A percentile compares a stretch with the other conserved stretches of the same genome.
Evolutionary conservation across 2,797 vertebrate species (phyloP).

Genomic region (Spea hammondii): DNA sequence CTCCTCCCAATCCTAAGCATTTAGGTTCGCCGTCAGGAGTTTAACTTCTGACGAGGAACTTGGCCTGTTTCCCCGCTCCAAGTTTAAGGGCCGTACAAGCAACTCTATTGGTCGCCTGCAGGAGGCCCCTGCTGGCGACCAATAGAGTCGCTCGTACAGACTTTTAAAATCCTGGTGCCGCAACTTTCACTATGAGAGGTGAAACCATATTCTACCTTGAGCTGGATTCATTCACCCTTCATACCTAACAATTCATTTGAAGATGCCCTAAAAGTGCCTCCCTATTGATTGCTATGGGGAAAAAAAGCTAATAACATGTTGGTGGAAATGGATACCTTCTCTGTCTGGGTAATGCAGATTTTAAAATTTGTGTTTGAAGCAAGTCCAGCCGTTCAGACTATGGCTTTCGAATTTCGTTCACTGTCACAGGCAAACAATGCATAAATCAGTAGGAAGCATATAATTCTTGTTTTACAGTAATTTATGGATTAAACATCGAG

Average conservation of each 20-base stretch:
- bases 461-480: slow-evolving; percentile 32
- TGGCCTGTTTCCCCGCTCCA: too few relatives aligned
- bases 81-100: too few relatives aligned
- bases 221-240: slow-evolving; percentile 20
- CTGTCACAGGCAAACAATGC: slow-evolving; percentile 13
- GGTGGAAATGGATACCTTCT: slow-evolving; percentile 2
- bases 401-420: neutral
- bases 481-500: slow-evolving; percentile 38
- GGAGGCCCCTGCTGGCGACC: too few relatives aligned
- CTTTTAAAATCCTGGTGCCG: too few relatives aligned
- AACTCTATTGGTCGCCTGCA: too few relatives aligned
- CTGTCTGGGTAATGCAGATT: slow-evolving; percentile 37
- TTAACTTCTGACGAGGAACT: too few relatives aligned
- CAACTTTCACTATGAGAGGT: neutral
- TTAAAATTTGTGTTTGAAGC: slow-evolving; percentile 42
- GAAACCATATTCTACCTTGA: slow-evolving; percentile 14
- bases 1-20: too few relatives aligned
- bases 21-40: too few relatives aligned
- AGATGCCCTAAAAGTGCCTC: slow-evolving; percentile 17
- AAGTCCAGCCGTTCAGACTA: slow-evolving; percentile 25
- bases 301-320: slow-evolving; percentile 19
- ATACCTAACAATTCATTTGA: slow-evolving; percentile 21
- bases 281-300: neutral
- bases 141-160: too few relatives aligned
- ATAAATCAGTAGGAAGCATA: slow-evolving; percentile 22